Percentiles rank a stretch among this genome's conserved stretches.
These are phyloP conservation scores for Zygaena filipendulae DNA, from an alignment of 2,888 invertebrate genomes.

Conservation along the genomic window DNA sequence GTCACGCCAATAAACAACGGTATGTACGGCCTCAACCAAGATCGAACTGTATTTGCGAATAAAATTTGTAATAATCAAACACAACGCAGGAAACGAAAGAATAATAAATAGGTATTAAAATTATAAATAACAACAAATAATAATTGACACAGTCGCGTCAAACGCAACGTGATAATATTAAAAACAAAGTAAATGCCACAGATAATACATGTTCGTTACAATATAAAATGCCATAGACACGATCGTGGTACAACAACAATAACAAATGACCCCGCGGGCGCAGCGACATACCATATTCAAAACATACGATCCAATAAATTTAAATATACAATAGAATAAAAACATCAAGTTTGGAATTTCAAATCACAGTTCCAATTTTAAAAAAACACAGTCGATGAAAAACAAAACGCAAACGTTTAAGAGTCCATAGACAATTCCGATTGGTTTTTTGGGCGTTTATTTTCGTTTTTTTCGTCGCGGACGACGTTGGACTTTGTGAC, in stretches of 20 bases:
- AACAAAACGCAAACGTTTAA: slow-evolving; percentile 20
- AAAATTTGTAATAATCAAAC: no score
- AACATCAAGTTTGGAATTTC: slow-evolving; percentile 22
- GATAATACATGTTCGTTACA: slow-evolving; percentile 42
- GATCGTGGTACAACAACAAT: no score
- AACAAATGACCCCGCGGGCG: slow-evolving; percentile 25
- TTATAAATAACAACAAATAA: slow-evolving; percentile 20
- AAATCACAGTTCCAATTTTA: slow-evolving; percentile 54
- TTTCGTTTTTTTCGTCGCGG: slow-evolving; percentile 68
- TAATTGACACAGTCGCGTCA: slow-evolving; percentile 36
- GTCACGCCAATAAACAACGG: slow-evolving; percentile 90
- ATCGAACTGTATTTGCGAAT: slow-evolving; percentile 55
- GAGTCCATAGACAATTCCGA: slow-evolving; percentile 21
- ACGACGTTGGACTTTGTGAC: slow-evolving; percentile 64
- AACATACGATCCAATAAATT: no score
- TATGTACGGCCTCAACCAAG: slow-evolving; percentile 72
- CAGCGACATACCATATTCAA: no score
- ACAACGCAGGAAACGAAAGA: slow-evolving; percentile 35
- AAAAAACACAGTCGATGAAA: slow-evolving; percentile 23
- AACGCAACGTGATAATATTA: slow-evolving; percentile 24
- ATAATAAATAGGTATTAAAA: slow-evolving; percentile 19
- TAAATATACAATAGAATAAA: slow-evolving; percentile 11
- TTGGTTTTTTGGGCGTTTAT: no score
- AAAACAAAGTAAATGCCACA: slow-evolving; percentile 44
- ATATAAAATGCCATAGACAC: slow-evolving; percentile 29